Evolutionary conservation across 2,888 invertebrate species (phyloP).

Genomic region (Cephus rjabovi): DNA sequence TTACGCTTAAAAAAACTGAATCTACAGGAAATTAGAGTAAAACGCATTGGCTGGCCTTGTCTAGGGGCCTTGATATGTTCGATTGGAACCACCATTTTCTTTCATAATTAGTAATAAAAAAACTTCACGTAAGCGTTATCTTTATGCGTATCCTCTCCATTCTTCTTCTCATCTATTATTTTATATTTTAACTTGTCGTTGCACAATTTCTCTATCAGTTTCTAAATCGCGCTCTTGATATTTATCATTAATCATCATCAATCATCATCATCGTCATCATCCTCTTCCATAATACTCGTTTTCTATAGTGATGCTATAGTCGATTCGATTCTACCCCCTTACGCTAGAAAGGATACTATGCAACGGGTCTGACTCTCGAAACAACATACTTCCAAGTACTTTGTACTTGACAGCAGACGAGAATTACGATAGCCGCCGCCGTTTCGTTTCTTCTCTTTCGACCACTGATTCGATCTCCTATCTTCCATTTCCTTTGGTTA

Average conservation of each 20-base stretch:
- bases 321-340: no score
- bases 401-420: background rate
- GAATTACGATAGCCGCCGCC: background rate
- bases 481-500: background rate
- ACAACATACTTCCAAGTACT: background rate
- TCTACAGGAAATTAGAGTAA: slow-evolving; percentile 45
- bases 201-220: background rate
- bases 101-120: background rate
- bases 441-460: background rate
- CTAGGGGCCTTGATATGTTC: slow-evolving; percentile 55
- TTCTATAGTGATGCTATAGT: no score
- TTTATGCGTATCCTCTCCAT: background rate
- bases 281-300: background rate
- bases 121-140: background rate
- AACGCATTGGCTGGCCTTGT: slow-evolving; percentile 49
- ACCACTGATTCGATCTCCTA: background rate
- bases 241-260: background rate
- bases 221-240: background rate
- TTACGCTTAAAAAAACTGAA: slow-evolving; percentile 41
- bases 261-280: background rate
- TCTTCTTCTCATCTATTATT: background rate
- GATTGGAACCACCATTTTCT: slow-evolving; percentile 48
- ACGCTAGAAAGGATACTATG: no score
- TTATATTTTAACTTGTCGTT: background rate
- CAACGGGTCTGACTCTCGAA: no score